Percentiles rank a stretch among this genome's conserved stretches.
phyloP scores from a whole-genome alignment of 2,888 invertebrate genomes.

The Caenorhabditis uteleia region DNA sequence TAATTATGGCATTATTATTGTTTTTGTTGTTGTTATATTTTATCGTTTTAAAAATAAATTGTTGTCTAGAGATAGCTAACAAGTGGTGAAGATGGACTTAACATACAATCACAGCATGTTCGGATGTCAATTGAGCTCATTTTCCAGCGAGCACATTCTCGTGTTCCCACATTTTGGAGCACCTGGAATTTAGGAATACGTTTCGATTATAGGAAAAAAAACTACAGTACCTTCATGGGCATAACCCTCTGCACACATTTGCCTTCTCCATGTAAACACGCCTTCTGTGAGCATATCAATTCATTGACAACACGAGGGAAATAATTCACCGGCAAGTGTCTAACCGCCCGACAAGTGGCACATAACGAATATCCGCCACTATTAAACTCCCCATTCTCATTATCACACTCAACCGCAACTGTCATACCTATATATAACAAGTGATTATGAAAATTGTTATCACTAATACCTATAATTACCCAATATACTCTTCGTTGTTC shows the following conservation, averaged over 20 bases:
- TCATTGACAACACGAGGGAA: constrained; percentile 57
- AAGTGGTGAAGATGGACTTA: constrained; percentile 50
- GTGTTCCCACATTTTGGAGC: constrained; percentile 48
- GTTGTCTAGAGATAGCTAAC: constrained; percentile 38
- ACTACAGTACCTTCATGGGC: constrained; percentile 42
- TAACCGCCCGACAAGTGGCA: constrained; percentile 45
- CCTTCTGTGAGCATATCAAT: constrained; percentile 48
- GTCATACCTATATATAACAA: constrained; percentile 47
- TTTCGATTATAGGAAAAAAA: background rate
- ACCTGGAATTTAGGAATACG: constrained; percentile 24
- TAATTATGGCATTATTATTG: too few species aligned
- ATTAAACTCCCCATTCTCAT: constrained; percentile 32
- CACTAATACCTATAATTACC: constrained; percentile 1
- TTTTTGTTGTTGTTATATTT: too few species aligned
- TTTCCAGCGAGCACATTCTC: constrained; percentile 50
- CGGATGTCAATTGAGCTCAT: constrained; percentile 43
- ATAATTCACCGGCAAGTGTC: constrained; percentile 46
- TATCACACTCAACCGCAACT: constrained; percentile 53
- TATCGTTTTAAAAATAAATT: background rate
- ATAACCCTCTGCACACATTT: constrained; percentile 53
- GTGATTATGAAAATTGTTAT: background rate
- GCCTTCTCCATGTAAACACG: constrained; percentile 51
- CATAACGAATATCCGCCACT: constrained; percentile 42
- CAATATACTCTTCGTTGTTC: constrained; percentile 34
- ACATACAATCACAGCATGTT: constrained; percentile 57